A percentile compares a stretch with the other conserved stretches of the same genome.
phyloP scores from a whole-genome alignment of 2,113 vertebrate species.

The Empidonax alnorum region DNA sequence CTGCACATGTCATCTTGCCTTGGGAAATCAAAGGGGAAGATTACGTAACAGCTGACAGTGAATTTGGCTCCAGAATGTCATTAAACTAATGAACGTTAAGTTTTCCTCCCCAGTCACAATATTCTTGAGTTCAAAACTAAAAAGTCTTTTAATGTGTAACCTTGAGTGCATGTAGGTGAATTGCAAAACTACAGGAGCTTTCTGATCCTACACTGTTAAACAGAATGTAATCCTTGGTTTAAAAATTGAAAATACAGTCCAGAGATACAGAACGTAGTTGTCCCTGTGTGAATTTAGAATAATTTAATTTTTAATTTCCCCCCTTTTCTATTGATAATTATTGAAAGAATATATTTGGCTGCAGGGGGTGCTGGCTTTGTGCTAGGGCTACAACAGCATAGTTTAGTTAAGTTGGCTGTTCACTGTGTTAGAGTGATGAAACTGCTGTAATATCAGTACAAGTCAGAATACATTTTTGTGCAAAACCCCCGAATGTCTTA shows the following conservation, averaged over 20 bases:
- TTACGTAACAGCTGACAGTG: constrained; percentile 65
- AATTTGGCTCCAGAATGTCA: constrained; percentile 66
- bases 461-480: neutral
- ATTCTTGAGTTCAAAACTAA: constrained; percentile 22
- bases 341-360: neutral
- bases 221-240: neutral
- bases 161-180: neutral
- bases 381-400: accelerated
- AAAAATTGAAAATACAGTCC: neutral
- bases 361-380: neutral
- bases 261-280: neutral
- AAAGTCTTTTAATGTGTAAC: neutral
- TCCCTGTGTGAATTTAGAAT: neutral
- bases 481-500: neutral
- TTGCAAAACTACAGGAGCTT: neutral
- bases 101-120: constrained; percentile 40
- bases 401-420: neutral
- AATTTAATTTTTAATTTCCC: neutral
- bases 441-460: neutral
- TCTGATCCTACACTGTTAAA: neutral
- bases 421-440: neutral
- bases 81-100: constrained; percentile 49
- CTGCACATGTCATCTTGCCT: constrained; percentile 60
- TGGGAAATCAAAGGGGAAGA: constrained; percentile 61
- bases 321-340: neutral